A percentile compares a stretch with the other conserved stretches of the same genome.
phyloP scores from a whole-genome alignment of 2,888 invertebrate genomes.

The Punctoribates punctum region DNA sequence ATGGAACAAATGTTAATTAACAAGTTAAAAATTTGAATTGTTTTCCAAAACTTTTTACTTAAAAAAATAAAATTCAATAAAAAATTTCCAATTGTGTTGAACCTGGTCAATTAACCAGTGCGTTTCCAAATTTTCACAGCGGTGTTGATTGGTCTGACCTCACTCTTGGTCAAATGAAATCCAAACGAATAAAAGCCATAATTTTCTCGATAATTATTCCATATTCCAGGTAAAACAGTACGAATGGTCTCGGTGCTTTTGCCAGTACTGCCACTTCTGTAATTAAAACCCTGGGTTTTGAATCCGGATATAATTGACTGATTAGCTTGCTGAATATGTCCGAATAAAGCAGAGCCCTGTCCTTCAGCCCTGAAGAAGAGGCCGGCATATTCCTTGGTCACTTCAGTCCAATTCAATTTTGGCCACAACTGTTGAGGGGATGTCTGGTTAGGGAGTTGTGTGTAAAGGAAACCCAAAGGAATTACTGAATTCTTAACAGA shows the following conservation, averaged over 20 bases:
- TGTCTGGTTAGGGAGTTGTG: conserved; percentile 3
- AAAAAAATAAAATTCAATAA: too few species aligned
- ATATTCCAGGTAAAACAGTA: too few species aligned
- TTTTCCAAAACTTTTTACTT: too few species aligned
- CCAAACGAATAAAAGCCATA: not conserved
- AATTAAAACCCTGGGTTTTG: too few species aligned
- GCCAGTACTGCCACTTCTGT: too few species aligned
- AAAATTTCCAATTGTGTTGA: too few species aligned
- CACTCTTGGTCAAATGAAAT: not conserved
- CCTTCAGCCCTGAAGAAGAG: conserved; percentile 23
- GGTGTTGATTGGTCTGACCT: not conserved
- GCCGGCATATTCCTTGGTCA: not conserved
- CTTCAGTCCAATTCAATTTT: not conserved
- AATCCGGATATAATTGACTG: not conserved
- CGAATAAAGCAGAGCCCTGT: not conserved
- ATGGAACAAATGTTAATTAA: too few species aligned
- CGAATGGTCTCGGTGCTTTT: too few species aligned
- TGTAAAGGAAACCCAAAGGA: not conserved
- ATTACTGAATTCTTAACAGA: not conserved
- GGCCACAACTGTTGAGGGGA: not conserved
- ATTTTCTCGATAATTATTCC: not conserved
- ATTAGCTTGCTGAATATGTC: not conserved
- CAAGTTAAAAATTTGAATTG: too few species aligned
- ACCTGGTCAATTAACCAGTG: not conserved
- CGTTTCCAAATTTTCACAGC: not conserved